A percentile compares a stretch with the other conserved stretches of the same genome.
phyloP scores from a whole-genome alignment of 1,140 invertebrate genomes.

The Papilio helenus region DNA sequence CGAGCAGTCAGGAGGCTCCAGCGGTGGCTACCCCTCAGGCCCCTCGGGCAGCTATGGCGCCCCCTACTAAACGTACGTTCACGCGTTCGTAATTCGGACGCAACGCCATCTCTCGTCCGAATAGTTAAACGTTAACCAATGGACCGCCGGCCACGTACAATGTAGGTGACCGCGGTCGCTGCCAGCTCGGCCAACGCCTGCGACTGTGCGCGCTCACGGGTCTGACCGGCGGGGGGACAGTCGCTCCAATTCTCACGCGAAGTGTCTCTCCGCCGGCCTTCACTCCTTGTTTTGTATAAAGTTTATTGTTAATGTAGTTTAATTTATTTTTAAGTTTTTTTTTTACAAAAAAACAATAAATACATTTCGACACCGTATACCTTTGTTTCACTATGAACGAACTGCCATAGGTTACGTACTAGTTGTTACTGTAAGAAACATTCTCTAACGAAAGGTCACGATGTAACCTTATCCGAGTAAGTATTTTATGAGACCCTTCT shows the following conservation, averaged over 20 bases:
- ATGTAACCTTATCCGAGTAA: conserved; percentile 1
- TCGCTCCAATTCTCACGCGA: conserved; percentile 53
- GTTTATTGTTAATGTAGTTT: conserved; percentile 78
- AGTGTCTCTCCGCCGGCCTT: conserved; percentile 73
- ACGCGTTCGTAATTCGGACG: conserved; percentile 62
- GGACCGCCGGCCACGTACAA: conserved; percentile 71
- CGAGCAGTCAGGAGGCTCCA: conserved; percentile 80
- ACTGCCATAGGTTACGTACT: background rate
- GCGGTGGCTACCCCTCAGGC: conserved; percentile 83
- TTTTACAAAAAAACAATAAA: conserved; percentile 78
- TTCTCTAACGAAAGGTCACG: conserved; percentile 15
- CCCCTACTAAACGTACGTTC: conserved; percentile 77
- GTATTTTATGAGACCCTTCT: conserved; percentile 26
- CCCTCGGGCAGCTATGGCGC: conserved; percentile 86
- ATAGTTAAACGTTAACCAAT: conserved; percentile 58
- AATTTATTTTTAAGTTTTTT: conserved; percentile 74
- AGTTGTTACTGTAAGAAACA: background rate
- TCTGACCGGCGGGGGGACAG: conserved; percentile 70
- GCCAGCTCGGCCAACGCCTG: conserved; percentile 71
- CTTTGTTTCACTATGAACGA: conserved; percentile 38
- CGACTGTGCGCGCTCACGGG: conserved; percentile 80
- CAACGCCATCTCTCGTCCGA: conserved; percentile 57
- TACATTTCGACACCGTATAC: conserved; percentile 81
- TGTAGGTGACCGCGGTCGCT: conserved; percentile 72
- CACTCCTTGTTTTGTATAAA: conserved; percentile 78